These are phyloP conservation scores for Coccyzus lansbergi DNA, from an alignment of 2,797 vertebrate genomes.

Conservation along the genomic window DNA sequence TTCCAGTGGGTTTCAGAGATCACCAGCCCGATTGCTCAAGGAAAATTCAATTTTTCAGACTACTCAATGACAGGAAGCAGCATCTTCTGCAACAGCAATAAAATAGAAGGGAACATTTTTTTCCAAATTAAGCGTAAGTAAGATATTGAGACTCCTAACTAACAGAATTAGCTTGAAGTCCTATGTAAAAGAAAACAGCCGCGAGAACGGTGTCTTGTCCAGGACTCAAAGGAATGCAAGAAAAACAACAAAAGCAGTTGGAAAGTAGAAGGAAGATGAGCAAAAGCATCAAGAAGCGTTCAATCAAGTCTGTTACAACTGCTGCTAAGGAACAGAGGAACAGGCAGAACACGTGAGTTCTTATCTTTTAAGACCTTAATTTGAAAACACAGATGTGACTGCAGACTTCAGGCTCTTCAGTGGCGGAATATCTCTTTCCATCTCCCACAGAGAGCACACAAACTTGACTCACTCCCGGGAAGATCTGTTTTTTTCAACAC, in stretches of 20 bases:
- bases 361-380: not conserved
- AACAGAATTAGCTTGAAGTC: not conserved
- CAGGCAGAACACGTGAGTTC: not conserved
- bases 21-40: not conserved
- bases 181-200: not conserved
- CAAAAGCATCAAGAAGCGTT: conserved; percentile 24
- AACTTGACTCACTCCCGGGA: not conserved
- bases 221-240: not conserved
- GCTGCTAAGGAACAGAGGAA: not conserved
- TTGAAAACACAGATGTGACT: not conserved
- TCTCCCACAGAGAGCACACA: not conserved
- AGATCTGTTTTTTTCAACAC: not conserved
- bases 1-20: not conserved
- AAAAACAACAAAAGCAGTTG: not conserved
- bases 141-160: not conserved
- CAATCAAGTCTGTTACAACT: not conserved
- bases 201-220: not conserved
- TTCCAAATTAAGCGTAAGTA: not conserved
- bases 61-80: not conserved
- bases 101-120: not conserved
- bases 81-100: not conserved
- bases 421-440: not conserved
- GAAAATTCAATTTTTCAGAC: not conserved
- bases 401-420: not conserved
- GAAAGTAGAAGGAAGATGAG: conserved; percentile 17